Percentiles rank a stretch among this genome's conserved stretches.
phyloP scores from a whole-genome alignment of 2,797 vertebrate species.

The Brotula barbata region DNA sequence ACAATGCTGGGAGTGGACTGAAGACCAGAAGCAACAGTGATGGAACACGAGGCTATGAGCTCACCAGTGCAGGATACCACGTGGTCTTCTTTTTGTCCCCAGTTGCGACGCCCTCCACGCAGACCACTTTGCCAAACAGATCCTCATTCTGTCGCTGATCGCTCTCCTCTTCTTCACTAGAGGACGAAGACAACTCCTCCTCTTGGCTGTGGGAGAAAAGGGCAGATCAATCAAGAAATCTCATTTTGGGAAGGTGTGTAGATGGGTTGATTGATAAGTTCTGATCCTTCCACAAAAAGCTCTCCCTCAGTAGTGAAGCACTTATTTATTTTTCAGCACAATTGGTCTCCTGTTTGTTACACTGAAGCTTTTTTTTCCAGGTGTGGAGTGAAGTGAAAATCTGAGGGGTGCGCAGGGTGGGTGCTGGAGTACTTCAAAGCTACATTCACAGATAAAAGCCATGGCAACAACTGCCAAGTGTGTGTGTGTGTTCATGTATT shows the following conservation, averaged over 20 bases:
- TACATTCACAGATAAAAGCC: too few relatives aligned
- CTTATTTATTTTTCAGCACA: too few relatives aligned
- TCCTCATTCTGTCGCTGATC: slow-evolving; percentile 80
- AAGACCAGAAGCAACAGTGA: slow-evolving; percentile 31
- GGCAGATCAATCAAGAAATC: slow-evolving; percentile 9
- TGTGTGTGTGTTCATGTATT: too few relatives aligned
- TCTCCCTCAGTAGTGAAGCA: too few relatives aligned
- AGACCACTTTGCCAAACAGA: slow-evolving; percentile 83
- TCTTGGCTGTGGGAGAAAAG: slow-evolving; percentile 74
- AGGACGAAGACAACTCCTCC: slow-evolving; percentile 82
- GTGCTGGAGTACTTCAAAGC: too few relatives aligned
- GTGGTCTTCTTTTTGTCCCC: slow-evolving; percentile 79
- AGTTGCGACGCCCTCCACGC: slow-evolving; percentile 74
- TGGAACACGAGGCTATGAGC: slow-evolving; percentile 50
- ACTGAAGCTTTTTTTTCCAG: too few relatives aligned
- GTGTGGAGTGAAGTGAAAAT: too few relatives aligned
- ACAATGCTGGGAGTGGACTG: slow-evolving; percentile 39
- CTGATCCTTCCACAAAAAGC: too few relatives aligned
- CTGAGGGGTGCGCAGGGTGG: too few relatives aligned
- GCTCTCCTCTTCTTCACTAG: slow-evolving; percentile 83
- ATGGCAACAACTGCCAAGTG: too few relatives aligned
- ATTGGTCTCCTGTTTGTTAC: too few relatives aligned
- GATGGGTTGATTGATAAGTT: too few relatives aligned
- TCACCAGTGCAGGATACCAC: slow-evolving; percentile 85
- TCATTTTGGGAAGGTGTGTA: neutral